Evolutionary conservation across 2,113 vertebrate genomes (phyloP).

Genomic region (Kryptolebias marmoratus): DNA sequence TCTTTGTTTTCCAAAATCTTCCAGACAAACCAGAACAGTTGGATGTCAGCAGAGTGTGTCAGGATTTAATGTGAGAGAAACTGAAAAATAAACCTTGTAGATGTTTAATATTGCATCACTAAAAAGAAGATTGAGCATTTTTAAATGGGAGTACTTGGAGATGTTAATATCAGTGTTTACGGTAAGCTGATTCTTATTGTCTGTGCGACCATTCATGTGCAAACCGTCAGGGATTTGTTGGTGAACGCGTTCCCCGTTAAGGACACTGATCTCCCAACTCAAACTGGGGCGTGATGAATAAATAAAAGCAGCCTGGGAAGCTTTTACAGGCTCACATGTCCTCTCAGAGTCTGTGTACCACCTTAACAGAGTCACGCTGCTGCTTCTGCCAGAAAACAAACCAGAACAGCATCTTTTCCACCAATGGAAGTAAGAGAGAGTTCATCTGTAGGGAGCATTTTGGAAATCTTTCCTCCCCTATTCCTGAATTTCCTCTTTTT

Average conservation of each 20-base stretch:
- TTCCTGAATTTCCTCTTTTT: constrained; percentile 56
- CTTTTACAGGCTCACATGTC: constrained; percentile 72
- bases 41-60: not conserved
- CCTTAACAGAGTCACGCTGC: constrained; percentile 34
- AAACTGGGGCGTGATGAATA: constrained; percentile 81
- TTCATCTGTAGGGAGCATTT: constrained; percentile 38
- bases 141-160: too few relatives aligned
- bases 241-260: constrained; percentile 48
- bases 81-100: too few relatives aligned
- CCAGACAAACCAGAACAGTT: not conserved
- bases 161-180: too few relatives aligned
- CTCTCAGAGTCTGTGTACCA: constrained; percentile 47
- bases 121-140: too few relatives aligned
- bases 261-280: constrained; percentile 68
- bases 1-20: not conserved
- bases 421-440: constrained; percentile 15
- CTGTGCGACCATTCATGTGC: not conserved
- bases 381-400: constrained; percentile 26
- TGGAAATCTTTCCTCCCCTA: constrained; percentile 46
- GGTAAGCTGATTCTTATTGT: too few relatives aligned
- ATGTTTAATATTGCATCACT: too few relatives aligned
- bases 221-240: constrained; percentile 12
- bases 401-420: constrained; percentile 30
- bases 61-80: not conserved
- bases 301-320: constrained; percentile 76